A percentile compares a stretch with the other conserved stretches of the same genome.
Evolutionary conservation across 2,113 vertebrate species (phyloP).

Genomic region (Aepyceros melampus): DNA sequence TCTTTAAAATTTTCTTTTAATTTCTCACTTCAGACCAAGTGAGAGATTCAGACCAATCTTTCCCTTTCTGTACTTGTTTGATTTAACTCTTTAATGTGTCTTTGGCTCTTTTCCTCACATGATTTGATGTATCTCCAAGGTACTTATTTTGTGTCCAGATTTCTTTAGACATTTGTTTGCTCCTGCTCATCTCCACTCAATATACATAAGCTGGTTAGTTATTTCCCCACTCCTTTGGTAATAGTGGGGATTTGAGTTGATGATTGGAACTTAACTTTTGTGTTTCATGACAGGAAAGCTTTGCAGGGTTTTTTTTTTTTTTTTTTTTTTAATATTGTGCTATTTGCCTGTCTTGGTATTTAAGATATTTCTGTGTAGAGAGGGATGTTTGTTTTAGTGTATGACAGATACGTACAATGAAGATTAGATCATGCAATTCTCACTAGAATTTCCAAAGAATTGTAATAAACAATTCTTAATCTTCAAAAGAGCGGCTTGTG

Average conservation of each 20-base stretch:
- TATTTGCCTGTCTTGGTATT: not conserved
- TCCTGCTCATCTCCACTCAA: not conserved
- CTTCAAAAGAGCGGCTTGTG: not conserved
- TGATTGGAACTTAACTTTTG: not conserved
- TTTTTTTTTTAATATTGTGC: not conserved
- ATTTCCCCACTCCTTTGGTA: not conserved
- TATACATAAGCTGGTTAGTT: not conserved
- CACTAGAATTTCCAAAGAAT: not conserved
- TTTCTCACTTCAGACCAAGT: not conserved
- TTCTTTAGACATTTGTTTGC: not conserved
- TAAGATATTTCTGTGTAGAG: not conserved
- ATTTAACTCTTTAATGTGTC: not conserved
- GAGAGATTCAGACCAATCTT: not conserved
- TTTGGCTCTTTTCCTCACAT: not conserved
- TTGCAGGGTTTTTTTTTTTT: not conserved
- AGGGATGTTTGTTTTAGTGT: conserved; percentile 9
- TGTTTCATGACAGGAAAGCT: not conserved
- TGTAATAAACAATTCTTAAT: not conserved
- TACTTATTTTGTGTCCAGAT: not conserved
- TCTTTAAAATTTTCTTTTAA: not conserved
- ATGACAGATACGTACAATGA: not conserved
- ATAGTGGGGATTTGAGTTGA: not conserved
- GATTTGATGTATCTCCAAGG: not conserved
- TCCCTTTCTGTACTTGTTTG: not conserved
- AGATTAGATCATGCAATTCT: not conserved